These are phyloP conservation scores for Aleiodes sp. DNA, from an alignment of 1,140 invertebrate genomes.

Conservation along the genomic window DNA sequence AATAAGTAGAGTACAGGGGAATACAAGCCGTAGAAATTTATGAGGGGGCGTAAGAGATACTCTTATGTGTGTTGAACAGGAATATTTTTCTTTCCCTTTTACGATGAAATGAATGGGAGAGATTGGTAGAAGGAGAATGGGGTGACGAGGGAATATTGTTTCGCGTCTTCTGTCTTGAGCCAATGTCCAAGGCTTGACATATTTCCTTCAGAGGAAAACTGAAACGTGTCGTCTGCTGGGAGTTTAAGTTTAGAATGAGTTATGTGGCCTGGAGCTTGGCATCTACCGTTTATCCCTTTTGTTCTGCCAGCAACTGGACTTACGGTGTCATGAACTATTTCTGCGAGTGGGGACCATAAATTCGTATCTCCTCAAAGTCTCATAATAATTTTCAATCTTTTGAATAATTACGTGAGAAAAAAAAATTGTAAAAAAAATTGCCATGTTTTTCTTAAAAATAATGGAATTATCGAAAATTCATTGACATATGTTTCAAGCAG, in stretches of 20 bases:
- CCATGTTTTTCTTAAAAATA: too few species aligned
- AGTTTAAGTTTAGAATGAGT: constrained; percentile 17
- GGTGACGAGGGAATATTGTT: constrained; percentile 12
- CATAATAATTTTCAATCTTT: background rate
- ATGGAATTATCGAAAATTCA: too few species aligned
- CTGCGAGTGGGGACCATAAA: background rate
- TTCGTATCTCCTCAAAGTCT: background rate
- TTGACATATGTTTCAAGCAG: background rate
- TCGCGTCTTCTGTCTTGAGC: background rate
- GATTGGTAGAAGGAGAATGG: background rate
- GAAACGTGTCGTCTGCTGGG: background rate
- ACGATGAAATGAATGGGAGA: background rate
- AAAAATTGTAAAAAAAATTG: too few species aligned
- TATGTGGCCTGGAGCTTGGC: background rate
- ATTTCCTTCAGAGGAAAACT: background rate
- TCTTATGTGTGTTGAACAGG: background rate
- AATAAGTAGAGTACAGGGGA: constrained; percentile 49
- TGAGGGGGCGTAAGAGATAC: constrained; percentile 38
- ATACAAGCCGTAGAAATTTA: constrained; percentile 51
- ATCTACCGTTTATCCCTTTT: background rate
- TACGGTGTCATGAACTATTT: background rate
- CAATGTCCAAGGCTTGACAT: constrained; percentile 4
- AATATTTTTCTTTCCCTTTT: background rate
- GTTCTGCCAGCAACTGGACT: constrained; percentile 1
- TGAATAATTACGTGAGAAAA: too few species aligned